phyloP scores from a whole-genome alignment of 1,140 invertebrate genomes.

The Drosophila trapezifrons region DNA sequence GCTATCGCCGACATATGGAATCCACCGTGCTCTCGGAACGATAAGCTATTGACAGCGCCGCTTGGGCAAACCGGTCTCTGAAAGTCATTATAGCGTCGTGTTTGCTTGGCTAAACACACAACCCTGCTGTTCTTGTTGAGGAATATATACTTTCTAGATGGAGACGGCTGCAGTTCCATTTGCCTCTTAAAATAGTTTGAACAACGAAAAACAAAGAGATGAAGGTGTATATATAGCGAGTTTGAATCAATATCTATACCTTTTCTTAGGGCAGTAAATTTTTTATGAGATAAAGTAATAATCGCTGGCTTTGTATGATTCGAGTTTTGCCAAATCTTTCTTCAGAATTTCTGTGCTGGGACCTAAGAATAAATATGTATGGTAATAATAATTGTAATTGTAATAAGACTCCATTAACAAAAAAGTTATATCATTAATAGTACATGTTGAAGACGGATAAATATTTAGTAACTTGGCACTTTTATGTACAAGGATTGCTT shows the following conservation, averaged over 20 bases:
- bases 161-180: neutral
- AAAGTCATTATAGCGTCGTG: constrained; percentile 13
- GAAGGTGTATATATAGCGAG: constrained; percentile 4
- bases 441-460: no score
- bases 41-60: constrained; percentile 36
- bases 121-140: neutral
- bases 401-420: no score
- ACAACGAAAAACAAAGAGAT: neutral
- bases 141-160: neutral
- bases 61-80: constrained; percentile 26
- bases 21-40: constrained; percentile 1
- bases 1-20: constrained; percentile 2
- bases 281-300: no score
- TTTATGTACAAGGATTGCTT: no score
- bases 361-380: no score
- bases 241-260: constrained; percentile 10
- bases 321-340: no score
- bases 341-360: no score
- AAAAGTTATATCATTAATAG: no score
- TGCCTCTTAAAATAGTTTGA: constrained; percentile 9
- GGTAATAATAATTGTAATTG: no score
- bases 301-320: no score
- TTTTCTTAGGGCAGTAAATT: no score
- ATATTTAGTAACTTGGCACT: no score
- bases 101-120: constrained; percentile 17